These are phyloP conservation scores for Callocephalon fimbriatum DNA, from an alignment of 2,113 vertebrate species.

Conservation along the genomic window DNA sequence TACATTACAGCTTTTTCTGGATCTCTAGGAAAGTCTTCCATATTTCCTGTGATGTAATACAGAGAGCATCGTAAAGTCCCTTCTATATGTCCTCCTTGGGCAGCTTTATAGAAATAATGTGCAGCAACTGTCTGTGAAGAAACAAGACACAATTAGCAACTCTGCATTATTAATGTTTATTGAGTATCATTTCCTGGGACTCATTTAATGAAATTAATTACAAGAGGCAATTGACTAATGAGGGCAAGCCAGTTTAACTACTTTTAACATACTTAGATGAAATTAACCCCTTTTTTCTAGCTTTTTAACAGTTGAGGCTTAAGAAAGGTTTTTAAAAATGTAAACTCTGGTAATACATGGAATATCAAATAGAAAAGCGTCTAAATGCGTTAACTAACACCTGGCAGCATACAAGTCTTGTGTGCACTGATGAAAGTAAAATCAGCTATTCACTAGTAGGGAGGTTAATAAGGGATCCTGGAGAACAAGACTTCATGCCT, in stretches of 20 bases:
- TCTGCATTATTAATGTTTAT: neutral
- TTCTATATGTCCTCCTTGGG: slow-evolving; percentile 83
- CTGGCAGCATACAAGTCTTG: neutral
- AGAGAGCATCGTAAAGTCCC: slow-evolving; percentile 84
- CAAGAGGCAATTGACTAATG: neutral
- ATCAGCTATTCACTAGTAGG: neutral
- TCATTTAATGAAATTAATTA: neutral
- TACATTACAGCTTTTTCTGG: slow-evolving; percentile 88
- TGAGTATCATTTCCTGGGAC: neutral
- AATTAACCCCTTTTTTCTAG: neutral
- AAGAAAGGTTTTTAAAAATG: neutral
- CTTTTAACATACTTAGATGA: neutral
- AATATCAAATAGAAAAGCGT: neutral
- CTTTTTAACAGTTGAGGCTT: neutral
- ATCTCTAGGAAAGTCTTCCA: slow-evolving; percentile 83
- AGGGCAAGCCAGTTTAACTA: neutral
- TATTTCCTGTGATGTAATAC: slow-evolving; percentile 87
- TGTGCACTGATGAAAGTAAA: neutral
- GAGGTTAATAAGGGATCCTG: neutral
- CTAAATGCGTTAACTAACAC: neutral
- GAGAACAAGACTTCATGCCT: neutral
- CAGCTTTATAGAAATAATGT: slow-evolving; percentile 86
- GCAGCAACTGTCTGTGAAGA: slow-evolving; percentile 85
- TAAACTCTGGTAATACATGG: neutral
- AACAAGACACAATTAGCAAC: neutral